A percentile compares a stretch with the other conserved stretches of the same genome.
Conservation (phyloP, 1,140 invertebrate genomes). For the Mercenaria mercenaria region DNA sequence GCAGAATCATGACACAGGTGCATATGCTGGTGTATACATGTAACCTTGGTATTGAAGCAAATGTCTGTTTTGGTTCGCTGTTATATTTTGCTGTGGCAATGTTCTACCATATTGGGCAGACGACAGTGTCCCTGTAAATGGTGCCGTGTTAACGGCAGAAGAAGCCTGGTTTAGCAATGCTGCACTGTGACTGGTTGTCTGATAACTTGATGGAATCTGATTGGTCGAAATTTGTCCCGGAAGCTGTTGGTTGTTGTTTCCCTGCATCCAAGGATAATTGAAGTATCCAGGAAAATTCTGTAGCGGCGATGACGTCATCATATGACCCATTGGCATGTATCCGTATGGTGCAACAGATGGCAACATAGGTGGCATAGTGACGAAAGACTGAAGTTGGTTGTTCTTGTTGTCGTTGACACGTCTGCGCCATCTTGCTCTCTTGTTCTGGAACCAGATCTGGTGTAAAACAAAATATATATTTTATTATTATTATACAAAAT, state of each 20-base stretch:
- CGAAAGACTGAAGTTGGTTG: neutral
- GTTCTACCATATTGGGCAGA: neutral
- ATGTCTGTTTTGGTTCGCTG: neutral
- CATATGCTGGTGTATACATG: neutral
- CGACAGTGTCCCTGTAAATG: neutral
- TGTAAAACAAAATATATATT: neutral
- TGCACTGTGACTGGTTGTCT: neutral
- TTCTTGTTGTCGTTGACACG: constrained; percentile 59
- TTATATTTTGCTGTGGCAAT: neutral
- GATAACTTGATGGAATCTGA: neutral
- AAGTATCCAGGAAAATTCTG: neutral
- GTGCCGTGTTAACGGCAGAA: neutral
- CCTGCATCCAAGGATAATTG: constrained; percentile 45
- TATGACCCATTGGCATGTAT: constrained; percentile 22
- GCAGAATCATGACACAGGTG: no score
- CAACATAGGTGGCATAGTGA: constrained; percentile 29
- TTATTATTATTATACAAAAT: no score
- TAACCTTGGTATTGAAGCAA: neutral
- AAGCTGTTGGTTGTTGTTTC: constrained; percentile 8
- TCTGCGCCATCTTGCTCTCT: constrained; percentile 67
- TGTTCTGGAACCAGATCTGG: constrained; percentile 73
- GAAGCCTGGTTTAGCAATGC: neutral
- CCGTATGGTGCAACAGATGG: constrained; percentile 19
- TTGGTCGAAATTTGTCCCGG: neutral
- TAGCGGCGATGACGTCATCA: constrained; percentile 36